Evolutionary conservation across 2,888 invertebrate genomes (phyloP).

Genomic region (Lacanobia oleracea): DNA sequence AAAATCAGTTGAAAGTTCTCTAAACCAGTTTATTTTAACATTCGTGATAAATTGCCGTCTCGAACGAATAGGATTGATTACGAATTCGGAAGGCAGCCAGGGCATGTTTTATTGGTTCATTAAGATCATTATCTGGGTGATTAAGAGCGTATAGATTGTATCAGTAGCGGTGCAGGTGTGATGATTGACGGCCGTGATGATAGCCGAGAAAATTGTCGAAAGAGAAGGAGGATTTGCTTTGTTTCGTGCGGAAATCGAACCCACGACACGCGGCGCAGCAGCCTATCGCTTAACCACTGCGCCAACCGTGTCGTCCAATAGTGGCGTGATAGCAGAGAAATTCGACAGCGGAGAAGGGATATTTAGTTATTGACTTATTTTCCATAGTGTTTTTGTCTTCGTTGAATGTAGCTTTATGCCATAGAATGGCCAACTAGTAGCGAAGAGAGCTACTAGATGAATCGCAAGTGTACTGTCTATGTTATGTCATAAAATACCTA

Average conservation of each 20-base stretch:
- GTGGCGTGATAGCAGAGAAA: background rate
- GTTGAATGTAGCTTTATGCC: background rate
- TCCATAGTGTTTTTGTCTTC: too few species aligned
- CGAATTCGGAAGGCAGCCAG: constrained; percentile 18
- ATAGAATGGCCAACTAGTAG: background rate
- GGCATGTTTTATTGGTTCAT: constrained; percentile 31
- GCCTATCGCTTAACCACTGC: too few species aligned
- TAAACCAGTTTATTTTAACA: constrained; percentile 23
- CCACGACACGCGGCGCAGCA: too few species aligned
- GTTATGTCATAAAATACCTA: too few species aligned
- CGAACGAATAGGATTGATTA: constrained; percentile 19
- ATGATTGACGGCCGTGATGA: background rate
- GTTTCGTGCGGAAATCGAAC: too few species aligned
- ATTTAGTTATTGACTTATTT: background rate
- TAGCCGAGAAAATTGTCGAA: too few species aligned
- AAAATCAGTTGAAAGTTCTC: constrained; percentile 25
- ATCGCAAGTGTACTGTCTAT: too few species aligned
- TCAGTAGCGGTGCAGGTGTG: background rate
- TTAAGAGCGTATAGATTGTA: constrained; percentile 7
- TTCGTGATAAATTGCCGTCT: constrained; percentile 2
- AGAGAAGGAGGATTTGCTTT: too few species aligned
- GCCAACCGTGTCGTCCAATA: too few species aligned
- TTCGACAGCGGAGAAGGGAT: too few species aligned
- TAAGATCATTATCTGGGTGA: constrained; percentile 34
- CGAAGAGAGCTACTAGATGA: too few species aligned